These are phyloP conservation scores for Tragelaphus imberbis DNA, from an alignment of 2,113 vertebrate genomes.

Conservation along the genomic window DNA sequence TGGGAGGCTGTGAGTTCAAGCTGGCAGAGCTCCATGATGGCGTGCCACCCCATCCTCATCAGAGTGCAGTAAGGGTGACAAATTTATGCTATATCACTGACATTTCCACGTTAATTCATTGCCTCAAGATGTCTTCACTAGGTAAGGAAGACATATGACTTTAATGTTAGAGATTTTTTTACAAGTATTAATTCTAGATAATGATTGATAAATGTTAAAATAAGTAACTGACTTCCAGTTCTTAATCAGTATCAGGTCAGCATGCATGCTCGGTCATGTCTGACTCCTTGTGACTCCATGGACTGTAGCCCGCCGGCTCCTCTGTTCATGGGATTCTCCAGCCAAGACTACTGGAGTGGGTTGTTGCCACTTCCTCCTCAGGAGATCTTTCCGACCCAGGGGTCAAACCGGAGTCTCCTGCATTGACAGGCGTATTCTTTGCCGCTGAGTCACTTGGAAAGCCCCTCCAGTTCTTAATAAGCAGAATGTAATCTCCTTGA, in stretches of 20 bases:
- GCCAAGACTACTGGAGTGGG: background rate
- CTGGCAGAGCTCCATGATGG: no score
- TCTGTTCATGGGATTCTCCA: background rate
- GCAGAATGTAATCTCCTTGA: background rate
- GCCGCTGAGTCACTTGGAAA: background rate
- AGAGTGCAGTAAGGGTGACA: background rate
- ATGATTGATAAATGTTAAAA: background rate
- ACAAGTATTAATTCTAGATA: background rate
- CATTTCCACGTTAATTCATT: background rate
- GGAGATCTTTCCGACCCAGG: background rate
- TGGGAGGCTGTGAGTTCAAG: background rate
- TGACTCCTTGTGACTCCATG: background rate
- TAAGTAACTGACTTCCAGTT: background rate
- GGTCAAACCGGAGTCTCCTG: background rate
- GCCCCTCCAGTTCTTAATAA: conserved; percentile 6
- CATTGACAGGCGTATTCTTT: background rate
- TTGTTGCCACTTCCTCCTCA: background rate
- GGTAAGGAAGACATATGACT: background rate
- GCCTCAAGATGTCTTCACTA: background rate
- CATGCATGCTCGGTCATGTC: background rate
- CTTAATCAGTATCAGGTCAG: background rate
- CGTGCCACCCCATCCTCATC: no score
- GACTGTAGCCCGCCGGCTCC: background rate
- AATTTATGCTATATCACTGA: background rate
- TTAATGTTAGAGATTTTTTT: background rate